These are phyloP conservation scores for Stenurella melanura DNA, from an alignment of 2,888 invertebrate genomes.

Conservation along the genomic window DNA sequence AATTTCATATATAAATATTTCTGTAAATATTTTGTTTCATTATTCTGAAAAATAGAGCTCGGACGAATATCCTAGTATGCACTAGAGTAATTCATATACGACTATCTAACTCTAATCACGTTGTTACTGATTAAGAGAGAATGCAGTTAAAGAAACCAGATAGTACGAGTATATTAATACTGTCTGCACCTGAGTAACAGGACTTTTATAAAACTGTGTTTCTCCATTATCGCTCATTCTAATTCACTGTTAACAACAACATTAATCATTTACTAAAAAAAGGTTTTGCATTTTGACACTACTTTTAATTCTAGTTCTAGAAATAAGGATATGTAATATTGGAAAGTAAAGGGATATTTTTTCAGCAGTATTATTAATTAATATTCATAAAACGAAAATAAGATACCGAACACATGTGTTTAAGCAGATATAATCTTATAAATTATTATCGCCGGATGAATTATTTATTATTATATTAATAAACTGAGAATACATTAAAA, in stretches of 20 bases:
- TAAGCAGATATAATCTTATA: constrained; percentile 7
- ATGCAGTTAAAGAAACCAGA: constrained; percentile 10
- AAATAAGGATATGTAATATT: background rate
- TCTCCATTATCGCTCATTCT: background rate
- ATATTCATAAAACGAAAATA: constrained; percentile 4
- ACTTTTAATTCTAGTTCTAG: background rate
- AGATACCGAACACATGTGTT: constrained; percentile 4
- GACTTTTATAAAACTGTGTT: constrained; percentile 14
- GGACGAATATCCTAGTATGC: background rate
- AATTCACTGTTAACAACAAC: constrained; percentile 9
- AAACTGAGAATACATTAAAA: constrained; percentile 3
- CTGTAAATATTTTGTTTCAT: too few species aligned
- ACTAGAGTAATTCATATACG: background rate
- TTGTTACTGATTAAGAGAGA: background rate
- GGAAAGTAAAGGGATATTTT: background rate
- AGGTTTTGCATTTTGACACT: background rate
- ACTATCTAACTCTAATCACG: constrained; percentile 4
- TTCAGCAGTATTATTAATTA: background rate
- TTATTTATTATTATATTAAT: constrained; percentile 4
- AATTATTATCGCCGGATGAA: constrained; percentile 2
- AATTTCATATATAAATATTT: too few species aligned
- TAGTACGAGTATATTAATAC: constrained; percentile 5
- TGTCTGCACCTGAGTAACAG: background rate
- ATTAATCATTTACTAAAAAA: background rate
- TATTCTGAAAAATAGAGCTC: too few species aligned